Evolutionary conservation across 2,797 vertebrate genomes (phyloP).

Genomic region (Schizopygopsis pylzovi): DNA sequence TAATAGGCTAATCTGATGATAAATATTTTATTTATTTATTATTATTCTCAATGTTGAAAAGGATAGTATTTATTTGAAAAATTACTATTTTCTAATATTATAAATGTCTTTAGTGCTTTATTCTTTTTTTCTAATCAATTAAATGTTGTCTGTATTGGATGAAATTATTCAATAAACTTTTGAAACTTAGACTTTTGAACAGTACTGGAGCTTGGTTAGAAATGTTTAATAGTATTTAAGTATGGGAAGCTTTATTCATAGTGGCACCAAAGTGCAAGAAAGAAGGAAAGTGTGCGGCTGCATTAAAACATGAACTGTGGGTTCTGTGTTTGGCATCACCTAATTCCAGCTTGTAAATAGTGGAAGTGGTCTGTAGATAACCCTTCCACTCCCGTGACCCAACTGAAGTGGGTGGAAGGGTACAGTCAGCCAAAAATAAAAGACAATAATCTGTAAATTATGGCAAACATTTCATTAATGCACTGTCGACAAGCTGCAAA

Average conservation of each 20-base stretch:
- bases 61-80: background rate
- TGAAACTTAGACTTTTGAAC: background rate
- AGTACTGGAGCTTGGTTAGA: background rate
- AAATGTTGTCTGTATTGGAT: background rate
- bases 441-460: conserved; percentile 70
- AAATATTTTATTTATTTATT: background rate
- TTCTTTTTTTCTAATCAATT: background rate
- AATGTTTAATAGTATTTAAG: background rate
- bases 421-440: conserved; percentile 17
- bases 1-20: background rate
- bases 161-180: background rate
- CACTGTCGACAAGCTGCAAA: conserved; percentile 53
- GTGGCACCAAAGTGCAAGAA: background rate
- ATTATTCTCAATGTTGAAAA: background rate
- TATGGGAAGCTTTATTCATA: background rate
- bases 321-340: background rate
- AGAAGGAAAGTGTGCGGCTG: background rate
- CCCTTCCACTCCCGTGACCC: background rate
- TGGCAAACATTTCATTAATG: conserved; percentile 71
- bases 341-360: conserved; percentile 1
- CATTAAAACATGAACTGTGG: background rate
- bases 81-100: background rate
- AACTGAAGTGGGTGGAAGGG: background rate
- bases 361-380: background rate
- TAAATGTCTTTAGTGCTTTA: background rate